Evolutionary conservation across 2,113 vertebrate genomes (phyloP).

Genomic region (Nesospiza acunhae): DNA sequence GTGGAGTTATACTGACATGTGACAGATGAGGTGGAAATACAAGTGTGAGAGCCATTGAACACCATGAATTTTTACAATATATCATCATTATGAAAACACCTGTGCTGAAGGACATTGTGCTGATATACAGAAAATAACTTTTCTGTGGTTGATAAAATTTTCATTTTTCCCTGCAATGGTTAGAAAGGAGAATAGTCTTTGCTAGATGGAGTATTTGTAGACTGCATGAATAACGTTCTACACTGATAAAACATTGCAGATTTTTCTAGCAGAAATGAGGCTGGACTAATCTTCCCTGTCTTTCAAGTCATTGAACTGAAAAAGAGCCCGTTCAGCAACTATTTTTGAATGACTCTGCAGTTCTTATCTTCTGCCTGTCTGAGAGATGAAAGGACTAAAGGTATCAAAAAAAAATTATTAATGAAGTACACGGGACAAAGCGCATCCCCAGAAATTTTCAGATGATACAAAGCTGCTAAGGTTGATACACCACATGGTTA

Average conservation of each 20-base stretch:
- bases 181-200: not conserved
- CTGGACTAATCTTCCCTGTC: not conserved
- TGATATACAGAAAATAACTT: conserved; percentile 57
- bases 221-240: not conserved
- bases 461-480: not conserved
- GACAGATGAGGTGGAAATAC: conserved; percentile 76
- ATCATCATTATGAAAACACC: conserved; percentile 76
- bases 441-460: not conserved
- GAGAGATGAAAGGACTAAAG: not conserved
- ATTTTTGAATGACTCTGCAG: conserved; percentile 8
- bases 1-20: conserved; percentile 66
- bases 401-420: not conserved
- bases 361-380: not conserved
- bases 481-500: not conserved
- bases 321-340: not conserved
- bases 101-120: conserved; percentile 58
- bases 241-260: not conserved
- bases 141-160: conserved; percentile 21
- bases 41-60: conserved; percentile 70
- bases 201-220: not conserved
- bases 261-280: not conserved
- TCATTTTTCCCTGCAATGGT: not conserved
- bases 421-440: not conserved
- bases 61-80: conserved; percentile 64
- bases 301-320: conserved; percentile 25